A percentile compares a stretch with the other conserved stretches of the same genome.
Conservation (phyloP, 2,113 vertebrate genomes). For the Oryzias melastigma region DNA sequence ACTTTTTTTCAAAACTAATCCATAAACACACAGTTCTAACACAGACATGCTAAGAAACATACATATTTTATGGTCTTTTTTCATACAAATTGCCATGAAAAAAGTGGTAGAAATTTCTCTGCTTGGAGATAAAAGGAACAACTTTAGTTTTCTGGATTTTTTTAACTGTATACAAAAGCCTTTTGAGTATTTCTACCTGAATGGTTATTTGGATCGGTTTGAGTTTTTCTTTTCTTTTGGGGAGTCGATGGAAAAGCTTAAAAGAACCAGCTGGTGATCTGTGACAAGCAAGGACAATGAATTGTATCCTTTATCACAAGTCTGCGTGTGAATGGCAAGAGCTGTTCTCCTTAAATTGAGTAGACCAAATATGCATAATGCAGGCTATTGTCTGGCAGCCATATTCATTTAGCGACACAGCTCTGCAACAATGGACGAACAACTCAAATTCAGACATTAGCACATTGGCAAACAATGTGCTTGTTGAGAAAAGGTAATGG, state of each 20-base stretch:
- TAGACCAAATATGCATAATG: slow-evolving; percentile 61
- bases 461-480: slow-evolving; percentile 64
- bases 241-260: slow-evolving; percentile 3
- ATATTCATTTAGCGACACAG: slow-evolving; percentile 60
- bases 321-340: slow-evolving; percentile 54
- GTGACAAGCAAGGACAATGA: slow-evolving; percentile 44
- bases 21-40: too few species aligned
- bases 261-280: slow-evolving; percentile 30
- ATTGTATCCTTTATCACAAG: slow-evolving; percentile 40
- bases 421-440: slow-evolving; percentile 59
- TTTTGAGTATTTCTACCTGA: slow-evolving; percentile 10
- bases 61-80: too few species aligned
- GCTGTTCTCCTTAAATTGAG: slow-evolving; percentile 63
- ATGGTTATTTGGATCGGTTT: slow-evolving; percentile 19
- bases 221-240: slow-evolving; percentile 1
- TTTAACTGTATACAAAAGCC: slow-evolving; percentile 16
- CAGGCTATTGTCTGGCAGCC: slow-evolving; percentile 50
- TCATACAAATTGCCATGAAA: too few species aligned
- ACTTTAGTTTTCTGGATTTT: slow-evolving; percentile 5
- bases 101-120: too few species aligned
- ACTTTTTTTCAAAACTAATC: too few species aligned
- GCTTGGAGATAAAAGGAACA: too few species aligned
- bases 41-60: too few species aligned
- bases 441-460: slow-evolving; percentile 65
- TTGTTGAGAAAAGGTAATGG: slow-evolving; percentile 69